phyloP scores from a whole-genome alignment of 2,113 vertebrate species.

The Asarcornis scutulata region DNA sequence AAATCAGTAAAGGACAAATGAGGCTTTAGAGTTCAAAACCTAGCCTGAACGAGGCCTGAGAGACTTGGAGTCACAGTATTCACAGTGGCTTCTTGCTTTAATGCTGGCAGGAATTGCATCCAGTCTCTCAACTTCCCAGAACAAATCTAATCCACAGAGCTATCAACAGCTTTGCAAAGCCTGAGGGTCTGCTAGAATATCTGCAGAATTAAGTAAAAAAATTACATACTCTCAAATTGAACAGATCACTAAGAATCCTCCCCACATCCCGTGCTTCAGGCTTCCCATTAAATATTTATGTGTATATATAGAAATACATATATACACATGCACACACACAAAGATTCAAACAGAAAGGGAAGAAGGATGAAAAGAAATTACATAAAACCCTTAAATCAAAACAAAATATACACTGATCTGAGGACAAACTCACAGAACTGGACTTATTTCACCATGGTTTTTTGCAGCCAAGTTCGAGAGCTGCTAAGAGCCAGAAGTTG shows the following conservation, averaged over 20 bases:
- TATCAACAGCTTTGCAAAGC: background rate
- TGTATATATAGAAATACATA: background rate
- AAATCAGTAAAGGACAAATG: background rate
- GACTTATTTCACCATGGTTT: background rate
- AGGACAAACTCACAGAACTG: background rate
- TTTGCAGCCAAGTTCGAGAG: background rate
- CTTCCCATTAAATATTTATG: background rate
- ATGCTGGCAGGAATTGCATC: background rate
- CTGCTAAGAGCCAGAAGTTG: background rate
- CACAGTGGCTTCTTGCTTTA: background rate
- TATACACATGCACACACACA: too few species aligned
- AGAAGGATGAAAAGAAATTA: background rate
- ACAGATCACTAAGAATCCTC: background rate
- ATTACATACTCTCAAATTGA: background rate
- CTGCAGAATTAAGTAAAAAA: background rate
- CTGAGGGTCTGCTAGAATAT: background rate
- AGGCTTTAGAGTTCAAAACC: background rate
- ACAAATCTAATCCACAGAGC: background rate
- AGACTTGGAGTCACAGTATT: background rate
- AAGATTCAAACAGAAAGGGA: background rate
- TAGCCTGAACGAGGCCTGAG: background rate
- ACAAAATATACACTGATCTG: background rate
- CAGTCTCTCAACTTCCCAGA: background rate
- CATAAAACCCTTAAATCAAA: background rate
- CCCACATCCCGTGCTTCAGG: background rate